Evolutionary conservation across 2,113 vertebrate species (phyloP), one percentile per base, ranked within the genome.

Genomic region (Chaetops frenatus): DNA sequence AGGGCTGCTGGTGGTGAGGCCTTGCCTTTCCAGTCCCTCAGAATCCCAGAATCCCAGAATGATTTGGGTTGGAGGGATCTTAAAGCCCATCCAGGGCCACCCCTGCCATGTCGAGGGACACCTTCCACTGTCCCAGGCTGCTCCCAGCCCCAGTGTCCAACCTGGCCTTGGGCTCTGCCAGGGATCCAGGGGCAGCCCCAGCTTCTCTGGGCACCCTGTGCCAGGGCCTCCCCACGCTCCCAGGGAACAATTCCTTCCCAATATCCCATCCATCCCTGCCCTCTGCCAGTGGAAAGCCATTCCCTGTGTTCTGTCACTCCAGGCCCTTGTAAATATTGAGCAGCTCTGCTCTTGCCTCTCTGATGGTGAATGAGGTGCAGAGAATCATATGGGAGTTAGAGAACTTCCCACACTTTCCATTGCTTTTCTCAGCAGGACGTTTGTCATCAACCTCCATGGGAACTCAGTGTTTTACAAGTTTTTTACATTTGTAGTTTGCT

Each of bases 131-230:
- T 12, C 42, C 50, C 76, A 80, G 53, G 24, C 0, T 45, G 61
- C 36, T 88, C 77, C 67, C 11, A 58, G 6, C 42, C 33, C 36
- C 38, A 38, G 38, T 0, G 0, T 23, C 50, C 45, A 66, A 0
- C 33, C 60, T 58, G 33, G 53, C 53, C 69, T 53, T 74, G 61
- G n/a, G 0, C 53, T 35, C 61, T 76, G 0, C 28, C 78, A 89
- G 38, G 33, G 51, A 28, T 51, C 29, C 60, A 56, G 60, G 45
- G 16, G 12, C 86, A 73, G 69, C 60, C 86, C 2, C 45, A 60
- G 53, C 53, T 88, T 0, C 60, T 74, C 53, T 67, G 77, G 44
- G 51, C 28, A 58, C 28, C 33, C 69, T 81, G 67, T 58, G 51
- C 36, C 69, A 89, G 69, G 53, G 53, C 28, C 33, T 60, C 0